Conservation (phyloP, 1,140 invertebrate genomes). For the Steinernema khuongi region DNA sequence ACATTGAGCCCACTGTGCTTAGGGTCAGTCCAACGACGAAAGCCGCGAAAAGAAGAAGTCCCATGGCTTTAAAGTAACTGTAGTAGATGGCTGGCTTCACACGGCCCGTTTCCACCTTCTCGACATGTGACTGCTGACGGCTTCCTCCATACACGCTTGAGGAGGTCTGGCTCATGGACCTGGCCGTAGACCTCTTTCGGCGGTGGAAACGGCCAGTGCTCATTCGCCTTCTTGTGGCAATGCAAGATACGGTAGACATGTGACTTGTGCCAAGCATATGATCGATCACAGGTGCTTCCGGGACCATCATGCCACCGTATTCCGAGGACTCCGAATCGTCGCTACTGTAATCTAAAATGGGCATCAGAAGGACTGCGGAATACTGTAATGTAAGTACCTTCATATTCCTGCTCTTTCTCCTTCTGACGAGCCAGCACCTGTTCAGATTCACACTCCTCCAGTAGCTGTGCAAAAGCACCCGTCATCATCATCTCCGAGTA, state of each 20-base stretch:
- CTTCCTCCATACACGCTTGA: constrained; percentile 29
- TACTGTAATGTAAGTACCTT: too few species aligned
- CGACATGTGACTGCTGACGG: constrained; percentile 37
- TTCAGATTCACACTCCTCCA: constrained; percentile 47
- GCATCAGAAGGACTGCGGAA: neutral
- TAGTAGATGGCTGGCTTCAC: constrained; percentile 37
- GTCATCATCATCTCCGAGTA: constrained; percentile 46
- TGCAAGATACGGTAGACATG: constrained; percentile 56
- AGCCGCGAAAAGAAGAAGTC: constrained; percentile 41
- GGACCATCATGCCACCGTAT: constrained; percentile 12
- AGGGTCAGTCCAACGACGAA: constrained; percentile 47
- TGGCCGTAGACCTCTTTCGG: constrained; percentile 22
- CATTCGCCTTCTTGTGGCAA: constrained; percentile 33
- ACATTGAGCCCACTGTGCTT: constrained; percentile 50
- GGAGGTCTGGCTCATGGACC: neutral
- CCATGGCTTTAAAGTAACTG: constrained; percentile 53
- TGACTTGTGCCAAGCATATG: constrained; percentile 47
- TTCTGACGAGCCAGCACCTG: constrained; percentile 20
- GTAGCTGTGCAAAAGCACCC: constrained; percentile 46
- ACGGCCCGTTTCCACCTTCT: constrained; percentile 54
- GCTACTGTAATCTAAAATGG: neutral
- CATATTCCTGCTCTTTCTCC: constrained; percentile 34
- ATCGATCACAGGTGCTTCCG: constrained; percentile 10
- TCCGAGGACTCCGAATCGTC: constrained; percentile 16
- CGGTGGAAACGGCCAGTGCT: constrained; percentile 25